Evolutionary conservation across 1,140 invertebrate species (phyloP), one percentile per base, ranked within the genome.

Genomic region (Drosophila auraria): DNA sequence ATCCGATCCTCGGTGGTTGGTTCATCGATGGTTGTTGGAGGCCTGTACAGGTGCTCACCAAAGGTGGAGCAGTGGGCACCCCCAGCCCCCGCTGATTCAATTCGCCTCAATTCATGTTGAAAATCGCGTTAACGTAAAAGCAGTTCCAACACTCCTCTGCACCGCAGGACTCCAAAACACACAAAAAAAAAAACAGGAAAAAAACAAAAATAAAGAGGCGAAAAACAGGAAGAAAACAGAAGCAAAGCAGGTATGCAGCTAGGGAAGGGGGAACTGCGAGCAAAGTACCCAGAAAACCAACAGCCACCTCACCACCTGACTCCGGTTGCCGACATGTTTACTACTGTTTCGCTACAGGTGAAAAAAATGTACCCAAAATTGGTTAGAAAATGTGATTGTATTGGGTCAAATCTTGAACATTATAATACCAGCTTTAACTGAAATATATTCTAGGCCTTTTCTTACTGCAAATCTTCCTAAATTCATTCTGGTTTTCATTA

Each of bases 81-180:
- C n/a, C 17, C 44, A 3, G 0, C n/a, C 50, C 27, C 74, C 53
- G 57, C 30, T 78, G 70, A 83, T 79, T 83, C 71, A 70, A 83
- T 83, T 69, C 81, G 80, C 64, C 56, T 66, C 64, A 79, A 83
- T 74, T 83, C 76, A 79, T 78, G 76, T 76, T 75, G 80, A 83
- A 83, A 83, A 83, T 75, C 75, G 70, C 80, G 63, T 83, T 69
- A 79, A 79, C 66, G 68, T 33, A 64, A 79, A 79, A 79, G 58
- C 77, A 78, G 53, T 45, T 51, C 20, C 68, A 42, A 33, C 36
- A 51, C 36, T 47, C 40, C 62, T 45, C 56, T 25, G 25, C 56
- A 11, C 62, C 38, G 20, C 38, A 61, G 58, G 58, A 66, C 40
- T 64, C 3, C 63, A 11, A 1, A 33, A 15, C 14, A 53, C n/a